Percentiles rank a stretch among this genome's conserved stretches.
phyloP scores from a whole-genome alignment of 2,113 vertebrate genomes.

The Crotalus tigris region DNA sequence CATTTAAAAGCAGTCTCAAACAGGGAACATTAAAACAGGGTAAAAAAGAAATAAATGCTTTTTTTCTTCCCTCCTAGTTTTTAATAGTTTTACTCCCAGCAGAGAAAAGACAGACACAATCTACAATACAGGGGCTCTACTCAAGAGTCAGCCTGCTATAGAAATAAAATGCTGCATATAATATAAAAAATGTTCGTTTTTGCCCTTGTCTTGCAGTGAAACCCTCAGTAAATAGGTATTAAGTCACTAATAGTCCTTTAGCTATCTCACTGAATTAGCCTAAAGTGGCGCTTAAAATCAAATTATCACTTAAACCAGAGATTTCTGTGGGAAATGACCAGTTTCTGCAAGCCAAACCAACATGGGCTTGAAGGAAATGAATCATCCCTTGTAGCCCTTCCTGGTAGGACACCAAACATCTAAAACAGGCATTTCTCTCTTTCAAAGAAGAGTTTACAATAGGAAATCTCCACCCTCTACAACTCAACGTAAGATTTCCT shows the following conservation, averaged over 20 bases:
- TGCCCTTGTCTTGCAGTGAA: neutral
- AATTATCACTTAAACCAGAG: neutral
- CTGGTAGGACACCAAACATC: neutral
- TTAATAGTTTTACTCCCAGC: neutral
- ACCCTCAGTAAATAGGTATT: neutral
- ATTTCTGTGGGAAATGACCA: neutral
- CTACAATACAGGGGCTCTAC: neutral
- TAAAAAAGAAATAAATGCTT: neutral
- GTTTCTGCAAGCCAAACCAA: neutral
- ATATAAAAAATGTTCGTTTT: neutral
- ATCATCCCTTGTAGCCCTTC: neutral
- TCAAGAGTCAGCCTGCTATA: neutral
- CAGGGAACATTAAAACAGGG: neutral
- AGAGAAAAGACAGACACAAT: neutral
- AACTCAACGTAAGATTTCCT: neutral
- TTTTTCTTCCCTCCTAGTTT: neutral
- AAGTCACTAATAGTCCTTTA: neutral
- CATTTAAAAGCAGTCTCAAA: neutral
- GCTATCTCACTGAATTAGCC: neutral
- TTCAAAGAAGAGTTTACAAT: neutral
- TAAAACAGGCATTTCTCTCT: neutral
- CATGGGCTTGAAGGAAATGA: neutral
- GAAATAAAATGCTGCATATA: neutral
- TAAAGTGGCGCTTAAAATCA: neutral
- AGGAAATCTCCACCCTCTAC: neutral